Evolutionary conservation across 2,888 invertebrate species (phyloP).

Genomic region (Drosophila emarginata): DNA sequence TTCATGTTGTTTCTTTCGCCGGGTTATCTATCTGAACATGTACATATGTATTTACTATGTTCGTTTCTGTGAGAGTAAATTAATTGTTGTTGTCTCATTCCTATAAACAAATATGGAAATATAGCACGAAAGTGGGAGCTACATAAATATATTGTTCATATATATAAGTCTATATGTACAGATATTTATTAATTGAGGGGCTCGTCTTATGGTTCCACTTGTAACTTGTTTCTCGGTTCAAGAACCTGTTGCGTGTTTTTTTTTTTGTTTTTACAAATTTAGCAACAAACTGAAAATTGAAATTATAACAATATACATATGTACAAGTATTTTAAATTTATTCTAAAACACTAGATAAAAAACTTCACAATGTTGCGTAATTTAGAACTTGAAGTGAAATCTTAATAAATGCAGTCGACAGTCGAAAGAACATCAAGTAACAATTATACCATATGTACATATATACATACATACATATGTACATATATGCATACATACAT

Average conservation of each 20-base stretch:
- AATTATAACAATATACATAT: not conserved
- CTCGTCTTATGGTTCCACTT: constrained; percentile 26
- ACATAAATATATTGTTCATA: not conserved
- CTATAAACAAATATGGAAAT: constrained; percentile 4
- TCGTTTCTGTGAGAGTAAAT: not conserved
- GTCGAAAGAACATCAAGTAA: too few species aligned
- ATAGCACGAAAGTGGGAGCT: not conserved
- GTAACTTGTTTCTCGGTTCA: constrained; percentile 20
- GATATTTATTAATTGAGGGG: constrained; percentile 29
- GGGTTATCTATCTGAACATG: constrained; percentile 22
- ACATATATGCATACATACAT: too few species aligned
- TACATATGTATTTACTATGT: constrained; percentile 26
- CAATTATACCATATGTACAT: too few species aligned
- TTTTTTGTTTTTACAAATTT: not conserved
- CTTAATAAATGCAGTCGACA: too few species aligned
- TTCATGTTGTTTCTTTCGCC: constrained; percentile 30
- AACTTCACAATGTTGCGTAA: too few species aligned
- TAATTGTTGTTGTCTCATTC: constrained; percentile 3
- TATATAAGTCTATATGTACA: not conserved
- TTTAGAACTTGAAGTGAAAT: too few species aligned
- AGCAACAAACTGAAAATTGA: not conserved
- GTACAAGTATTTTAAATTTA: too few species aligned
- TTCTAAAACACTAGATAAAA: not conserved
- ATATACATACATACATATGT: too few species aligned
- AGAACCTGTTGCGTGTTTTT: constrained; percentile 19